phyloP scores from a whole-genome alignment of 2,888 invertebrate species.

The Galerucella pusilla region DNA sequence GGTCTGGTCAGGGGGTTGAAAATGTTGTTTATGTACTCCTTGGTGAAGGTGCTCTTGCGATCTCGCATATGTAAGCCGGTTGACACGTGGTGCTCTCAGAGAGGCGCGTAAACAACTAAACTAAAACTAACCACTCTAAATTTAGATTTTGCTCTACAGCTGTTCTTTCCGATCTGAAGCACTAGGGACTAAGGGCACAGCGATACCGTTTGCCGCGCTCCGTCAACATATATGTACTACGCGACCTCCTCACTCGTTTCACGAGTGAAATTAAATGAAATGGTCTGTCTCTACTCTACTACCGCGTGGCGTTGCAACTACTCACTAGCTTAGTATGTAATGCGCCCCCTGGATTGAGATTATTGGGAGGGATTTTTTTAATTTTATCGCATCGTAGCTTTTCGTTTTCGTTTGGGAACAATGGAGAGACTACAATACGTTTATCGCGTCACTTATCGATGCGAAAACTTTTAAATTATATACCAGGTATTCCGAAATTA shows the following conservation, averaged over 20 bases:
- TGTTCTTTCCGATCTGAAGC: slow-evolving; percentile 44
- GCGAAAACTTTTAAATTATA: not conserved
- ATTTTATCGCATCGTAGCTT: slow-evolving; percentile 7
- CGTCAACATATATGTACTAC: slow-evolving; percentile 6
- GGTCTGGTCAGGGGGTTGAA: slow-evolving; percentile 66
- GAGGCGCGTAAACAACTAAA: slow-evolving; percentile 30
- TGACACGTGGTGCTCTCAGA: slow-evolving; percentile 32
- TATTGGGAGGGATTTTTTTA: slow-evolving; percentile 21
- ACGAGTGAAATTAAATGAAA: slow-evolving; percentile 16
- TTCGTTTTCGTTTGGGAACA: slow-evolving; percentile 11
- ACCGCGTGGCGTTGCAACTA: slow-evolving; percentile 1
- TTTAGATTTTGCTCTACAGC: slow-evolving; percentile 56
- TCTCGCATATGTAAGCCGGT: slow-evolving; percentile 65
- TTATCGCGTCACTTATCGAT: not conserved
- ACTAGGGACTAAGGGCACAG: slow-evolving; percentile 44
- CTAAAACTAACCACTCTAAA: slow-evolving; percentile 53
- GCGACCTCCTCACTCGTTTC: slow-evolving; percentile 17
- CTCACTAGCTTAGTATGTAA: slow-evolving; percentile 48
- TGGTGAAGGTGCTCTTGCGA: slow-evolving; percentile 64
- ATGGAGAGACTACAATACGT: not conserved
- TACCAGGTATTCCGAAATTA: not conserved
- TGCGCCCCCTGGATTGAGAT: slow-evolving; percentile 59
- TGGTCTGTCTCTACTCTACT: not conserved
- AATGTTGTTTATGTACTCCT: slow-evolving; percentile 64
- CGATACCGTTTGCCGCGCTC: slow-evolving; percentile 9